Conservation (phyloP, 2,797 vertebrate species). For the Apodemus agrarius region DNA sequence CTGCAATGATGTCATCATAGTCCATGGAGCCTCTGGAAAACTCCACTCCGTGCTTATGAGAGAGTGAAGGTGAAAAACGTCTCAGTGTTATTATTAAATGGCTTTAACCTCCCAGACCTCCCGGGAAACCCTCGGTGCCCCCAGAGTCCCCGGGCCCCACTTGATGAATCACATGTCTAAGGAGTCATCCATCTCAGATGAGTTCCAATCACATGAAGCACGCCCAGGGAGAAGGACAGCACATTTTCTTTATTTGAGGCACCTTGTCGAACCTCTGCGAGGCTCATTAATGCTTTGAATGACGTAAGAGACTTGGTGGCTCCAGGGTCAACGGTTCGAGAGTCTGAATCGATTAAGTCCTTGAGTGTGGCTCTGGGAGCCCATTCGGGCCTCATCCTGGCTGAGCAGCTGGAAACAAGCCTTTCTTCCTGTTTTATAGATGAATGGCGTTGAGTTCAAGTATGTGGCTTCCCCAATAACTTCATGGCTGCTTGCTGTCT, state of each 20-base stretch:
- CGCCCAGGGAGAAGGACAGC: background rate
- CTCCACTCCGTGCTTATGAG: background rate
- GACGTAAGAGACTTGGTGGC: background rate
- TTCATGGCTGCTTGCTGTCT: background rate
- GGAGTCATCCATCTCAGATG: background rate
- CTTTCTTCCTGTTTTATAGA: background rate
- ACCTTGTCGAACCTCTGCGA: background rate
- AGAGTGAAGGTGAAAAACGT: background rate
- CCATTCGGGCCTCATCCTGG: background rate
- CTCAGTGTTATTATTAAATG: background rate
- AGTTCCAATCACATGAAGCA: slow-evolving; percentile 6
- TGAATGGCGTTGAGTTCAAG: background rate
- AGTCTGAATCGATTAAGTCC: background rate
- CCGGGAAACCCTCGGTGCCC: background rate
- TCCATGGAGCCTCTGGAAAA: background rate
- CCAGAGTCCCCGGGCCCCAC: background rate
- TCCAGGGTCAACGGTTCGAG: background rate
- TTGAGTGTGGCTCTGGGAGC: background rate
- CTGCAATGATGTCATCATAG: background rate
- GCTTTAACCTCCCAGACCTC: background rate
- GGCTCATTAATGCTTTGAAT: slow-evolving; percentile 1
- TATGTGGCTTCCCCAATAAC: background rate
- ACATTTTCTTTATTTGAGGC: background rate
- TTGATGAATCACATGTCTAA: background rate
- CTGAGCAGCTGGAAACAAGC: background rate